Percentiles rank a stretch among this genome's conserved stretches.
phyloP scores from a whole-genome alignment of 2,888 invertebrate genomes.

The Clepsis dumicolana region DNA sequence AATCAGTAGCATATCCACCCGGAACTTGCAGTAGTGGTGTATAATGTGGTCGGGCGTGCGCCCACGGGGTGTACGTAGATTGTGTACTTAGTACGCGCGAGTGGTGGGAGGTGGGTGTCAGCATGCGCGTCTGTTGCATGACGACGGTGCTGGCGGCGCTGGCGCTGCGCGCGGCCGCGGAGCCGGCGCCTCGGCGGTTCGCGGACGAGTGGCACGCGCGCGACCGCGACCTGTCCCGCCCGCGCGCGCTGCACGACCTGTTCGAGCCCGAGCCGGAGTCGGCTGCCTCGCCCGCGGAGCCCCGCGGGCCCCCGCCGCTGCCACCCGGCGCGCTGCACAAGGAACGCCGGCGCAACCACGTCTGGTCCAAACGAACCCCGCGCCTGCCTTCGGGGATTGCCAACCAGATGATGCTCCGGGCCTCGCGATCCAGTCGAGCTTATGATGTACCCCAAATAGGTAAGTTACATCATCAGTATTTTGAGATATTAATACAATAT shows the following conservation, averaged over 20 bases:
- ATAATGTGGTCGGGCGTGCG: conserved; percentile 81
- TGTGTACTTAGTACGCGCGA: conserved; percentile 79
- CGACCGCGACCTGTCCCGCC: conserved; percentile 59
- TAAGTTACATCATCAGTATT: conserved; percentile 85
- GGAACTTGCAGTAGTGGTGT: conserved; percentile 52
- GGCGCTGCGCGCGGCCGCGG: conserved; percentile 75
- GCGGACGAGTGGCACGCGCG: conserved; percentile 70
- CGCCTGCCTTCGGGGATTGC: conserved; percentile 87
- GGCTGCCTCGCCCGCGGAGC: conserved; percentile 53
- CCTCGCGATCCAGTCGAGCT: conserved; percentile 90
- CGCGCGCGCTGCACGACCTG: conserved; percentile 73
- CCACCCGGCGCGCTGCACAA: conserved; percentile 67
- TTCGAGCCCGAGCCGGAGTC: conserved; percentile 72
- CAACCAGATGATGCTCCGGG: conserved; percentile 92
- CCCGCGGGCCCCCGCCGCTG: conserved; percentile 60
- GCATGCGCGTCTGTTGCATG: conserved; percentile 80
- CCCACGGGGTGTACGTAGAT: conserved; percentile 69
- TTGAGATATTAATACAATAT: too few relatives aligned
- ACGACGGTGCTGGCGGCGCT: conserved; percentile 76
- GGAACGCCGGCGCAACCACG: conserved; percentile 71
- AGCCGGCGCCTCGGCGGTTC: conserved; percentile 72
- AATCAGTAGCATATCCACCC: conserved; percentile 15
- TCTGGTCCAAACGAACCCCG: conserved; percentile 69
- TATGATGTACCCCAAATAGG: conserved; percentile 96
- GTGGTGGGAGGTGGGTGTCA: conserved; percentile 73